Evolutionary conservation across 2,113 vertebrate genomes (phyloP).

Genomic region (Megaceryle torquata): DNA sequence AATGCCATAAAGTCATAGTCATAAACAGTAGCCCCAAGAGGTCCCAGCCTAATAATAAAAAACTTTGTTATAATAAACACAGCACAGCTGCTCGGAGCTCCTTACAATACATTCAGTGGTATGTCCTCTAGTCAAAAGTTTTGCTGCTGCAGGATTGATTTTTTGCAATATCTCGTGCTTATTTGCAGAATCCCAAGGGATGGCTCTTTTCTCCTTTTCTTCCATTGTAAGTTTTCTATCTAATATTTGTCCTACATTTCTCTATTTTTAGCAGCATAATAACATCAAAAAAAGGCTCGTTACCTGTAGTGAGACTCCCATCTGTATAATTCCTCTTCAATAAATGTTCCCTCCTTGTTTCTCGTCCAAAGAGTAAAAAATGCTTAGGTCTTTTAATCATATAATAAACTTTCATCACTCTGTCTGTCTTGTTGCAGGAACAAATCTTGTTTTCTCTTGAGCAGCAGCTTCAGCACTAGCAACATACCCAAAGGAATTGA

Average conservation of each 20-base stretch:
- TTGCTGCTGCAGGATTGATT: background rate
- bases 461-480: background rate
- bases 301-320: background rate
- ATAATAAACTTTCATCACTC: background rate
- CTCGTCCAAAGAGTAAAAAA: background rate
- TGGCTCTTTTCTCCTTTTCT: background rate
- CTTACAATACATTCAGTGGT: background rate
- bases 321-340: background rate
- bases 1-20: background rate
- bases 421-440: background rate
- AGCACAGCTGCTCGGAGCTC: slow-evolving; percentile 25
- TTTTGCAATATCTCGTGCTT: background rate
- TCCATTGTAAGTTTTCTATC: background rate
- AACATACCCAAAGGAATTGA: background rate
- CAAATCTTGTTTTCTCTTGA: background rate
- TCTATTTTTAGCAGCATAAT: background rate
- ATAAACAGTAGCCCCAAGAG: background rate
- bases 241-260: background rate
- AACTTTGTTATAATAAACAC: slow-evolving; percentile 26
- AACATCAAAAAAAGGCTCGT: background rate
- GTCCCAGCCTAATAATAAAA: background rate
- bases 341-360: background rate
- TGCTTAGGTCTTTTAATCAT: background rate
- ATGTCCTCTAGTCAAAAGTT: background rate
- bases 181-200: background rate